Evolutionary conservation across 2,797 vertebrate genomes (phyloP), one percentile per base, ranked within the genome.

Genomic region (Diplodus sargus): DNA sequence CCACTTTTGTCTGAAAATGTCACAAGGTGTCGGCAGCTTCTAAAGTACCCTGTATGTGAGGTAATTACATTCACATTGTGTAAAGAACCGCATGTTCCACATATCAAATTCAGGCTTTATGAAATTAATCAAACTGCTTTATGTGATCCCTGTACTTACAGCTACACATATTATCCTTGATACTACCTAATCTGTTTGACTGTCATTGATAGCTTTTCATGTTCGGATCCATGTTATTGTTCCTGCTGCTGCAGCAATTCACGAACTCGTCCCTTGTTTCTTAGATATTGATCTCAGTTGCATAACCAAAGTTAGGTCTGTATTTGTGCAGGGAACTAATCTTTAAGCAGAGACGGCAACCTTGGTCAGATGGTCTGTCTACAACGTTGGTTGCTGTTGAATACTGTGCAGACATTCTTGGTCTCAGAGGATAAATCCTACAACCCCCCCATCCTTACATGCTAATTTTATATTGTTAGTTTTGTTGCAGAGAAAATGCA

Each of bases 41-140:
- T 53, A 43, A 72, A 83, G 30, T 14, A 15, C 23, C 57, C 52
- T 16, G 61, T 34, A 67, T 74, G 47, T 15, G 54, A 51, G 78
- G 71, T 72, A 75, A 69, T 82, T 59, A 42, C 54, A 70, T 70
- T 48, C 49, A 49, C 25, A 53, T 47, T 73, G 70, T 70, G 52
- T 17, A n/a, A 61, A 54, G 57, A 59, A 63, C 7, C 8, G 8
- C 42, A 13, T 60, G 30, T 68, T 23, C 63, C 82, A 25, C 60
- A 66, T 68, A 67, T 83, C 20, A 20, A 79, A 70, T 84, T 76
- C 11, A 42, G 62, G 67, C 64, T 66, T 66, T 57, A 52, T 67
- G 2, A 1, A 78, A 76, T 78, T 52, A 75, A 82, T 82, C 74
- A 78, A 78, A 66, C 70, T 20, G 72, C 70, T 73, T 48, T 4